Evolutionary conservation across 2,888 invertebrate genomes (phyloP).

Genomic region (Gari tellinella): DNA sequence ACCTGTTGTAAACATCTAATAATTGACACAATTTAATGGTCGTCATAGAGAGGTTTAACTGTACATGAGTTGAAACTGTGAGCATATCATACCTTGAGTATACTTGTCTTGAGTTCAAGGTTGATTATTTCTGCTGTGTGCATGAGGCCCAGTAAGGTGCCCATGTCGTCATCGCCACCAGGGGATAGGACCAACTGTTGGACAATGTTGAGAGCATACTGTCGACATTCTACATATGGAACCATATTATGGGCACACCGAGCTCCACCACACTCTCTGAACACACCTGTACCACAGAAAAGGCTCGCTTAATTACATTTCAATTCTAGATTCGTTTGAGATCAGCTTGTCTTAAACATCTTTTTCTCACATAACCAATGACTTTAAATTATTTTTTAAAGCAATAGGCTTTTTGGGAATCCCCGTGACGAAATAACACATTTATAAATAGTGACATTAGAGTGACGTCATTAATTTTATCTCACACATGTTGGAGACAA

Average conservation of each 20-base stretch:
- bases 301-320: no score
- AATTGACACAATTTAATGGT: no score
- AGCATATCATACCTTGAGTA: conserved; percentile 86
- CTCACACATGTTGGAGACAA: no score
- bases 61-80: background rate
- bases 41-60: no score
- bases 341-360: no score
- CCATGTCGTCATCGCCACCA: conserved; percentile 98
- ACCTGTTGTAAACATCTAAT: no score
- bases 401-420: background rate
- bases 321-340: no score
- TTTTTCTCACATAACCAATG: no score
- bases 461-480: no score
- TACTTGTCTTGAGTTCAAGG: conserved; percentile 93
- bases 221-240: conserved; percentile 88
- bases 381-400: no score
- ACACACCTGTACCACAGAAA: conserved; percentile 87
- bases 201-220: conserved; percentile 89
- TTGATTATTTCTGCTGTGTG: conserved; percentile 94
- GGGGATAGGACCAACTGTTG: conserved; percentile 87
- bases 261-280: conserved; percentile 97
- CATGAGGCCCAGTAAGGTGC: conserved; percentile 94
- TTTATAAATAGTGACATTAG: no score
- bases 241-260: conserved; percentile 94
- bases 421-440: background rate